Percentiles rank a stretch among this genome's conserved stretches.
Conservation (phyloP, 2,113 vertebrate species). For the Spermophilus dauricus region DNA sequence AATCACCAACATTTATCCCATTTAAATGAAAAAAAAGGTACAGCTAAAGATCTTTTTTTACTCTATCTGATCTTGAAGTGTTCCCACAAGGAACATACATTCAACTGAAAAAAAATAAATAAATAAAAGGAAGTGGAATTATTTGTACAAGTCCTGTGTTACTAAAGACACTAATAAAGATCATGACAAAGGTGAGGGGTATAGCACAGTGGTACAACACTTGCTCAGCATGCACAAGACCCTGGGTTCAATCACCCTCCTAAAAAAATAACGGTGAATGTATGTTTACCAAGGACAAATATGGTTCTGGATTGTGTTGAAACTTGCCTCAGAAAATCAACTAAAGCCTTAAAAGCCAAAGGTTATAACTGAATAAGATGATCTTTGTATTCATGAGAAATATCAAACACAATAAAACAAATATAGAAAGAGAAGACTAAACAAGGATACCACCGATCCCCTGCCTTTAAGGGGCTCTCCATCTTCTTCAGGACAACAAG, state of each 20-base stretch:
- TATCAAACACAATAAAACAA: slow-evolving; percentile 39
- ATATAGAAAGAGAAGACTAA: slow-evolving; percentile 19
- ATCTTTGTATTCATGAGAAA: slow-evolving; percentile 60
- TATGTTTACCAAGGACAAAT: slow-evolving; percentile 65
- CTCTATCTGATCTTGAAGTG: background rate
- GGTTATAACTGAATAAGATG: background rate
- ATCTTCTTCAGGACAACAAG: slow-evolving; percentile 55
- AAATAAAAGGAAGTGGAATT: slow-evolving; percentile 12
- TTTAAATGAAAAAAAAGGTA: slow-evolving; percentile 36
- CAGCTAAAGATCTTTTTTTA: background rate
- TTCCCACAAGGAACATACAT: slow-evolving; percentile 39
- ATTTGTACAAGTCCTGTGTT: slow-evolving; percentile 22
- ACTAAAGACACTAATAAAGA: slow-evolving; percentile 31
- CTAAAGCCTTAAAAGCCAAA: slow-evolving; percentile 55
- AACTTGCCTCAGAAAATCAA: slow-evolving; percentile 43
- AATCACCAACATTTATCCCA: background rate
- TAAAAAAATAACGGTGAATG: background rate
- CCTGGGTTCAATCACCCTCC: background rate
- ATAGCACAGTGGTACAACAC: background rate
- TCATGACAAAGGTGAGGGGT: background rate
- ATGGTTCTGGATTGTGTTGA: slow-evolving; percentile 43
- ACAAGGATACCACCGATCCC: slow-evolving; percentile 12
- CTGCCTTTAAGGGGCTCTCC: background rate
- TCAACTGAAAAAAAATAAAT: background rate
- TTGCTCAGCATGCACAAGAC: background rate